phyloP scores from a whole-genome alignment of 2,113 vertebrate species.

The Columba janthina region DNA sequence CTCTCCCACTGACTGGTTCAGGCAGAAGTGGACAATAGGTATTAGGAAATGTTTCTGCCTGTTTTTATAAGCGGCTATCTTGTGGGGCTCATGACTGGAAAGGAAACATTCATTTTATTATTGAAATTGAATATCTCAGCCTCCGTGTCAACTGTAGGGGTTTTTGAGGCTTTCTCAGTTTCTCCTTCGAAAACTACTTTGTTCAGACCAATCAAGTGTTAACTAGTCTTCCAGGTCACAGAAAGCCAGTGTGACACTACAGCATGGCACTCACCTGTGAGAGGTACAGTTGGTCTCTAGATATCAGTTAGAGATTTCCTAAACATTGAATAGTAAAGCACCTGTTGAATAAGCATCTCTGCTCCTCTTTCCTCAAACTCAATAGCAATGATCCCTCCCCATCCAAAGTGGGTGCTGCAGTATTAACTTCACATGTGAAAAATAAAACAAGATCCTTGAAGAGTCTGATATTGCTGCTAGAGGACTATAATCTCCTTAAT shows the following conservation, averaged over 20 bases:
- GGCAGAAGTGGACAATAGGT: neutral
- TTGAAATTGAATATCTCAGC: neutral
- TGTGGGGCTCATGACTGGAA: neutral
- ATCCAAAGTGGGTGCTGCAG: neutral
- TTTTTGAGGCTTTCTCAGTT: neutral
- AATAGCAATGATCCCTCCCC: neutral
- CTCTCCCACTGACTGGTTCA: neutral
- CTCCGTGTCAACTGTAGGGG: neutral
- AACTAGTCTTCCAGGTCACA: neutral
- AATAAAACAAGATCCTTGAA: neutral
- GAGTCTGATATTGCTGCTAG: neutral
- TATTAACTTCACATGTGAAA: neutral
- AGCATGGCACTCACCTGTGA: neutral
- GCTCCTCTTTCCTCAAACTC: neutral
- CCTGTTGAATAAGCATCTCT: neutral
- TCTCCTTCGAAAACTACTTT: neutral
- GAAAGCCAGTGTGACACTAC: neutral
- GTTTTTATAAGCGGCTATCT: neutral
- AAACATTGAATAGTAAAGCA: neutral
- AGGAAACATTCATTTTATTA: neutral
- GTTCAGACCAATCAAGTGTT: neutral
- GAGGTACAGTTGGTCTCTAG: neutral
- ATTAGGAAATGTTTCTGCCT: neutral
- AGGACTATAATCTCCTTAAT: neutral
- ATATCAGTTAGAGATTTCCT: rapidly evolving